A percentile compares a stretch with the other conserved stretches of the same genome.
These are phyloP conservation scores for Acanthosoma haemorrhoidale DNA, from an alignment of 2,888 invertebrate species.

Conservation along the genomic window DNA sequence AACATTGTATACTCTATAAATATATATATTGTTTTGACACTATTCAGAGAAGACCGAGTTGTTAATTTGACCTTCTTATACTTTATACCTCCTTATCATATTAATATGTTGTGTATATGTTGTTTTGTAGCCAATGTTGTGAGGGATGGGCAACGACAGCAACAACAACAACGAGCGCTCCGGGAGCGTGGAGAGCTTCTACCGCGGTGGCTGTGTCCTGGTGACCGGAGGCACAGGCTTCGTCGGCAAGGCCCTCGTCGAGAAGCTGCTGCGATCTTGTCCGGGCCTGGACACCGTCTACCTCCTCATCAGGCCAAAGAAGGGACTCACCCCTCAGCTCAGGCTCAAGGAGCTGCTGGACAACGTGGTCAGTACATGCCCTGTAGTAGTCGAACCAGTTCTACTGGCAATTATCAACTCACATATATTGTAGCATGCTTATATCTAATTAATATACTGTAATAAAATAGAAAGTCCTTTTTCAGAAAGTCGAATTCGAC, in stretches of 20 bases:
- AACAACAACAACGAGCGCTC: constrained; percentile 32
- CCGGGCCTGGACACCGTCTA: constrained; percentile 71
- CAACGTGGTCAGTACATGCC: constrained; percentile 40
- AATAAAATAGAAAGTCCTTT: too few species aligned
- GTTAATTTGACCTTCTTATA: too few species aligned
- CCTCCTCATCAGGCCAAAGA: constrained; percentile 65
- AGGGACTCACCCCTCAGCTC: constrained; percentile 40
- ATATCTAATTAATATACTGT: too few species aligned
- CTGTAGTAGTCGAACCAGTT: not conserved
- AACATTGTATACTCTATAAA: too few species aligned
- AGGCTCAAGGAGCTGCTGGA: constrained; percentile 42
- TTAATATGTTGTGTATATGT: not conserved
- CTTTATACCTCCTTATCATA: too few species aligned
- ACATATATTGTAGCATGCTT: too few species aligned
- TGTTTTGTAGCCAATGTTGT: constrained; percentile 24
- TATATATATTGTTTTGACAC: too few species aligned
- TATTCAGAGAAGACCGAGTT: too few species aligned
- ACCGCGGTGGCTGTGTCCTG: constrained; percentile 52
- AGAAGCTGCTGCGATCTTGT: constrained; percentile 84
- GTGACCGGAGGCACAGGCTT: constrained; percentile 77
- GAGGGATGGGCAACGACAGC: constrained; percentile 33
- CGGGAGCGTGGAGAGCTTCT: constrained; percentile 48
- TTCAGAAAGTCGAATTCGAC: too few species aligned
- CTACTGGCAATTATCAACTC: too few species aligned
- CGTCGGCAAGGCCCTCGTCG: constrained; percentile 86